Evolutionary conservation across 2,888 invertebrate genomes (phyloP), one percentile per base, ranked within the genome.

Genomic region (Onthophagus sagittarius): DNA sequence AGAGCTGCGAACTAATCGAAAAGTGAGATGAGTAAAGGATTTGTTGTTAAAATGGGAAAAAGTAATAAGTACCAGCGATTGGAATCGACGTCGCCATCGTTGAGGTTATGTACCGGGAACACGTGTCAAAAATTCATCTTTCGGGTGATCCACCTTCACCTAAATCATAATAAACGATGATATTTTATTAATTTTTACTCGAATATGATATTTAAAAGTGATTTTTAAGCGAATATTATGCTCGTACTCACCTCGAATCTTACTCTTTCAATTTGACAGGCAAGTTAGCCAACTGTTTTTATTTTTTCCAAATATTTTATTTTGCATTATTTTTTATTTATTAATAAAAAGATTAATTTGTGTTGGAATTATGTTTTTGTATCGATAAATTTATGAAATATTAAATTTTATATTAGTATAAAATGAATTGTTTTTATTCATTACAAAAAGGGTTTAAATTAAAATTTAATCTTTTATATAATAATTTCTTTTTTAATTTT

Each of bases 1-100:
- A 6, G 89, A 88, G 77, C 89, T 88, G 79, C 89, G 87, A 78
- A 88, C 90, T 90, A 69, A 23, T 23, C 23, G 23, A 23, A 23
- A 2, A 23, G 3, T 23, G 3, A 2, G 33, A 72, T 39, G 15
- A 15, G 23, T n/a, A 31, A 31, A 62, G 15, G 62, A 63, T 69
- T 11, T 11, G 5, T 62, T 15, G 14, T 70, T 2, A 67, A 2
- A 15, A 11, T 62, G 11, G 62, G 23, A 69, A 71, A 5, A 65
- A 23, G 9, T 67, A 72, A 71, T 72, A 76, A 71, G 74, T 78
- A 82, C 82, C 78, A 75, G 81, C 80, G 74, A 82, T 77, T 70
- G 81, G 81, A 75, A 82, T 80, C 71, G 80, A 78, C 73, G 77
- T 76, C 76, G 79, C 77, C 82, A 82, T 82, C 76, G 33, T 79